These are phyloP conservation scores for Melanitta fusca DNA, from an alignment of 2,797 vertebrate genomes.

Conservation along the genomic window DNA sequence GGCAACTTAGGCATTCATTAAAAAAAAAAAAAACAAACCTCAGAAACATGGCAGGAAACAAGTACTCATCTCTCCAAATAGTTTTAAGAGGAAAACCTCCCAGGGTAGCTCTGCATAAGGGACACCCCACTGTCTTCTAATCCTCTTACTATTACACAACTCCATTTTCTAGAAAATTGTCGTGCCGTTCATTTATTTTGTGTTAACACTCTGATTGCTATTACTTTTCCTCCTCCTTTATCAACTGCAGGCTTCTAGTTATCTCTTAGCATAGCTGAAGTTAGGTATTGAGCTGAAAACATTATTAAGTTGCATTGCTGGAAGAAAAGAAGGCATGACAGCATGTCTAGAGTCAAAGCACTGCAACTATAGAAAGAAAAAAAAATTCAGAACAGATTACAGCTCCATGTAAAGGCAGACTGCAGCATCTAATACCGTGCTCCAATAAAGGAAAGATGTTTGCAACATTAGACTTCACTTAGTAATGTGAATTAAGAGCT, in stretches of 20 bases:
- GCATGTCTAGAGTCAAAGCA: background rate
- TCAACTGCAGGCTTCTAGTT: background rate
- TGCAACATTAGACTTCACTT: background rate
- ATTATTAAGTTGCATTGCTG: background rate
- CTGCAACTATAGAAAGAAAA: background rate
- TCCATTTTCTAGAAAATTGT: background rate
- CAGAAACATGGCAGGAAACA: background rate
- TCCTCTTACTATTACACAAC: background rate
- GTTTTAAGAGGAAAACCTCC: background rate
- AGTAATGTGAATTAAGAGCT: background rate
- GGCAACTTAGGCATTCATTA: background rate
- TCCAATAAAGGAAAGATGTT: background rate
- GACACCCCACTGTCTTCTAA: background rate
- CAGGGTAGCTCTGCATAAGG: background rate
- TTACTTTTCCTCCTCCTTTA: conserved; percentile 13
- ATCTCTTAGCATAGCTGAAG: background rate
- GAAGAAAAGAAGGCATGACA: background rate
- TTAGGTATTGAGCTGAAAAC: conserved; percentile 12
- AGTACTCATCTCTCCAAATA: background rate
- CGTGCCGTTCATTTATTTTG: conserved; percentile 11
- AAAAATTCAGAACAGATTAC: background rate
- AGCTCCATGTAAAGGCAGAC: conserved; percentile 1
- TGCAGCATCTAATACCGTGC: background rate
- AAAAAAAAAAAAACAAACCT: background rate
- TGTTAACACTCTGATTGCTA: background rate